Conservation (phyloP, 2,113 vertebrate genomes). For the Prunella fulvescens region DNA sequence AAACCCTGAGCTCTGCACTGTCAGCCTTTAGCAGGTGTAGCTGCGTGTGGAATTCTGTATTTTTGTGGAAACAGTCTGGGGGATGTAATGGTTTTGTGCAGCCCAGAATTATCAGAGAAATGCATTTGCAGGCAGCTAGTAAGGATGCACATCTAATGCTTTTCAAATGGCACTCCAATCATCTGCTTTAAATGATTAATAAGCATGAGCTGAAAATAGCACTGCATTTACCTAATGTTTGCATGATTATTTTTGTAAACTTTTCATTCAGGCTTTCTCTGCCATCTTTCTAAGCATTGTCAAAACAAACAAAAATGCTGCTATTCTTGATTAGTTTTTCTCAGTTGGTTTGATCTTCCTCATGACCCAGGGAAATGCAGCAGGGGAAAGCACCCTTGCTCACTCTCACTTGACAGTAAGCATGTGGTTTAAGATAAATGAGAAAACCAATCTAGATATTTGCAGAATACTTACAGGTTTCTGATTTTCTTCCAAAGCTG, state of each 20-base stretch:
- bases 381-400: not conserved
- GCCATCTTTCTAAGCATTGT: slow-evolving; percentile 13
- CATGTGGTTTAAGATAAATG: not conserved
- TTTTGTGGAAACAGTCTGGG: not conserved
- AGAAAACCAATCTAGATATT: not conserved
- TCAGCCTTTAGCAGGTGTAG: not conserved
- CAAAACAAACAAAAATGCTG: slow-evolving; percentile 3
- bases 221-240: slow-evolving; percentile 38
- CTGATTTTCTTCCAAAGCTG: not conserved
- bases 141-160: slow-evolving; percentile 1
- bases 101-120: not conserved
- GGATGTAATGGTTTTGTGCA: not conserved
- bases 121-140: not conserved
- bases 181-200: slow-evolving; percentile 61
- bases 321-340: not conserved
- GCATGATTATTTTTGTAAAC: slow-evolving; percentile 32
- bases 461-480: not conserved
- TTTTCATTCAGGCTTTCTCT: slow-evolving; percentile 31
- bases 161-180: slow-evolving; percentile 7
- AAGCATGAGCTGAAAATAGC: slow-evolving; percentile 53
- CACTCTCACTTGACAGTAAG: not conserved
- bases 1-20: not conserved
- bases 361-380: not conserved
- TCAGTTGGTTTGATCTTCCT: not conserved
- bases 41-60: not conserved